Evolutionary conservation across 2,113 vertebrate genomes (phyloP).

Genomic region (Mus pahari): DNA sequence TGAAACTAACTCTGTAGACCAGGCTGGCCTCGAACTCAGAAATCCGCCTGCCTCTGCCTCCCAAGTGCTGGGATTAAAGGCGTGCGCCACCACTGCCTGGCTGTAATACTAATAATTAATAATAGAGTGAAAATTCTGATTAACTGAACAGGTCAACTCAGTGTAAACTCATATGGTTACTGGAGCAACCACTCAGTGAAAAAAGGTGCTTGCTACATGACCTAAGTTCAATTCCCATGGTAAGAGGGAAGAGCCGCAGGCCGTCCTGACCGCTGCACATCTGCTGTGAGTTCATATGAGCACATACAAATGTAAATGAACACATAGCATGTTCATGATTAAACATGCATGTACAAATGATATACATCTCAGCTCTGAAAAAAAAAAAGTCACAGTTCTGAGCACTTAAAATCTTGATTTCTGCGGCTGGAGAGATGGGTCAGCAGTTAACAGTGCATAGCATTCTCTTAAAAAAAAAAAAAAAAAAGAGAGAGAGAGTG

Average conservation of each 20-base stretch:
- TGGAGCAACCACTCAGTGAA: neutral
- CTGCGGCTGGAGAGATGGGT: neutral
- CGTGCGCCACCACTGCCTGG: too few species aligned
- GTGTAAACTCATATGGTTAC: neutral
- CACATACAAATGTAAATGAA: neutral
- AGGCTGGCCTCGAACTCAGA: too few species aligned
- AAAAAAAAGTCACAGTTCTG: neutral
- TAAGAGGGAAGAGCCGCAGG: neutral
- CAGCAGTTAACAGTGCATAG: neutral
- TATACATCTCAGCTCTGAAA: conserved; percentile 5
- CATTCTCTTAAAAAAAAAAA: too few species aligned
- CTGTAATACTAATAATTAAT: neutral
- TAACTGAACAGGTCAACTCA: neutral
- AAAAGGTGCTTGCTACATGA: neutral
- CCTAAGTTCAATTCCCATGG: neutral
- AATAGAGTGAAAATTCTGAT: neutral
- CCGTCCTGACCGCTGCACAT: too few species aligned
- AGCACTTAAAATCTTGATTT: neutral
- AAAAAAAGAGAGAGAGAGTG: too few species aligned
- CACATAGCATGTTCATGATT: neutral
- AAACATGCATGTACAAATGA: neutral
- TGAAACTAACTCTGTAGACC: too few species aligned
- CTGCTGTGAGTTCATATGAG: too few species aligned
- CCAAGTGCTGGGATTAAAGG: too few species aligned
- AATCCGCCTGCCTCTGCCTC: too few species aligned